Conservation (phyloP, 1,140 invertebrate species). For the Conopomorpha cramerella region DNA sequence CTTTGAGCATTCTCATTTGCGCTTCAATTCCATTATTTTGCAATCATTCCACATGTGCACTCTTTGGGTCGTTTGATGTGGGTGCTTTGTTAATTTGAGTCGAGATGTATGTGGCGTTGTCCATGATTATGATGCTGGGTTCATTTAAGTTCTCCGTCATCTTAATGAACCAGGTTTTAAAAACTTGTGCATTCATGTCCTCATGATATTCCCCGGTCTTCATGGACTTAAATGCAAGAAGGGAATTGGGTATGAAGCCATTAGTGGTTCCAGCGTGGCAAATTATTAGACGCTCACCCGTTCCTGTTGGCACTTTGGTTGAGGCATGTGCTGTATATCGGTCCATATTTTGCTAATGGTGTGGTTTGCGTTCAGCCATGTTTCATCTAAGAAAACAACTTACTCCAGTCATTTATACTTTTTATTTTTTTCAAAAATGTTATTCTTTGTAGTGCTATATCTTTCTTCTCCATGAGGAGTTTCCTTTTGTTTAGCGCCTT, state of each 20-base stretch:
- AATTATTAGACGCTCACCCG: constrained; percentile 8
- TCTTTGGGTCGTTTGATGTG: no score
- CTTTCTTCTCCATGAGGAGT: constrained; percentile 8
- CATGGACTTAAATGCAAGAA: constrained; percentile 9
- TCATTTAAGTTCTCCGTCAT: constrained; percentile 8
- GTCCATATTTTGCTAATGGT: constrained; percentile 5
- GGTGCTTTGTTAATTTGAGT: constrained; percentile 16
- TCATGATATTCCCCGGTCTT: constrained; percentile 13
- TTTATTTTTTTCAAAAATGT: constrained; percentile 10
- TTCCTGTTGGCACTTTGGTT: constrained; percentile 4
- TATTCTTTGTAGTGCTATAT: constrained; percentile 5
- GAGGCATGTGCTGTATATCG: constrained; percentile 2
- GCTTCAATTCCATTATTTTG: constrained; percentile 1
- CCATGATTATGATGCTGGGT: constrained; percentile 11
- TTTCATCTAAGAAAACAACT: constrained; percentile 13
- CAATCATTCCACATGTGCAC: constrained; percentile 4
- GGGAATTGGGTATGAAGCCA: constrained; percentile 6
- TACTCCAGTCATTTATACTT: constrained; percentile 9
- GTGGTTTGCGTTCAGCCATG: constrained; percentile 13
- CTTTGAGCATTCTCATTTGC: constrained; percentile 3
- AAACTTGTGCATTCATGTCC: constrained; percentile 12
- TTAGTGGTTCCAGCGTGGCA: constrained; percentile 6
- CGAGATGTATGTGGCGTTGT: constrained; percentile 15
- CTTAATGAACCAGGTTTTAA: constrained; percentile 11
- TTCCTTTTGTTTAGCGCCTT: constrained; percentile 9